Base-by-base conservation (phyloP, 1,140 invertebrate genomes). In the Phortica variegata region DNA sequence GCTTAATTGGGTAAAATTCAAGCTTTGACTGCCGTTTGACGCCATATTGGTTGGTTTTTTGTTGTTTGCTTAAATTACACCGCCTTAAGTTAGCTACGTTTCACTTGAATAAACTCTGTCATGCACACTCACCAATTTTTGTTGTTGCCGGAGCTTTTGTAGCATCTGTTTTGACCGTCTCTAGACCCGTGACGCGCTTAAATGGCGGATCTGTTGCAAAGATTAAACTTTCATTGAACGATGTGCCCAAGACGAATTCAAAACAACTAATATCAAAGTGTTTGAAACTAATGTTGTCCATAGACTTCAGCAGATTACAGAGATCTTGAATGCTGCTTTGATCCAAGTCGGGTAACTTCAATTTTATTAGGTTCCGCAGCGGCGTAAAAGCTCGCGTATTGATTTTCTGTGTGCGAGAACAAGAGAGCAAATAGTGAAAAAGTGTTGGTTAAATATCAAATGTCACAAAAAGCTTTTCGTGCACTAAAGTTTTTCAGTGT, bases 221-320 rank as follows among this genome's bases (percentile, higher is more conserved):
- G 8, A 72, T 72, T 40, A 71, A 40, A 49, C 73, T 76, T 20
- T 73, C 68, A 63, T 76, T 74, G 45, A 61, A 76, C 12, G 70
- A 56, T 21, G 50, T 60, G 23, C 73, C 73, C 49, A 70, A 46
- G 1, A 73, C 62, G 8, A 75, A 44, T 44, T 74, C 60, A 42
- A 52, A 76, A 48, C 73, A 76, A 44, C 73, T 76, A 2, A 76
- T 49, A 46, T 74, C 62, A 31, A 70, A 74, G 18, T 58, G 46
- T 20, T 49, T 65, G 36, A 68, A 70, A 29, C 59, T 62, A 21
- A 76, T 75, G n/a, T 59, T 70, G 19, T 76, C 73, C 18, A 76
- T 76, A 18, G 62, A 54, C 34, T 55, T 56, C 18, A 75, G 44
- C 23, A 70, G 39, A 26, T 65, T 61, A 39, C 73, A 76, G 13